Base-by-base conservation (phyloP, 2,113 vertebrate genomes). In the Sminthopsis crassicaudata region DNA sequence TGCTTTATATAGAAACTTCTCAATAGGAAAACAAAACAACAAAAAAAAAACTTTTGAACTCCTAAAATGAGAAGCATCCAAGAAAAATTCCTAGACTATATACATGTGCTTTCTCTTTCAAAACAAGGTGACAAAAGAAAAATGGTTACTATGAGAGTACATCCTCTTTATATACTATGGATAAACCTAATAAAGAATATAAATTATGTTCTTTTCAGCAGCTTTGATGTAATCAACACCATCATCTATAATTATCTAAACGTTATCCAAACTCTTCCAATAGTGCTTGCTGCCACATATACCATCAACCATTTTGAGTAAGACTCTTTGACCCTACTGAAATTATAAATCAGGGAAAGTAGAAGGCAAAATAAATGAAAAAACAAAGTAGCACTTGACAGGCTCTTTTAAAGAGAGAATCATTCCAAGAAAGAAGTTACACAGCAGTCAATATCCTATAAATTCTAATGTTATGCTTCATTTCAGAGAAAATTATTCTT, bases 281-380 rank as follows among this genome's bases (percentile, higher is more conserved):
- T 42, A 51, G 2, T 42, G 25, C 12, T 92, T 16, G 19, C 4
- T 91, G 90, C 93, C 95, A 50, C 89, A 46, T 23, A 90, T 0
- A 51, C 42, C 12, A 90, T 23, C 94, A 67, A 30, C 53, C 91
- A 52, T 89, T 91, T 91, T 8, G 91, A 84, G 42, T 48, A 93
- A 94, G 97, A 54, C 22, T 91, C 22, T 52, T 94, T 19, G 89
- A n/a, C 22, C 2, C 26, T 92, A 54, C 93, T 8, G 76, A 97
- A 95, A 36, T 91, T 92, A 91, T 67, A 94, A 93, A 94, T 92
- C 51, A 95, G 54, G 92, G 52, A 94, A 57, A 19, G 30, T 23
- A 10, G 95, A 14, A 91, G 76, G 94, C 16, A 60, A 97, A 96
- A 90, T 88, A 90, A 96, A 93, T 91, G 12, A 67, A 95, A 95